Evolutionary conservation across 2,797 vertebrate genomes (phyloP).

Genomic region (Gorsachius magnificus): DNA sequence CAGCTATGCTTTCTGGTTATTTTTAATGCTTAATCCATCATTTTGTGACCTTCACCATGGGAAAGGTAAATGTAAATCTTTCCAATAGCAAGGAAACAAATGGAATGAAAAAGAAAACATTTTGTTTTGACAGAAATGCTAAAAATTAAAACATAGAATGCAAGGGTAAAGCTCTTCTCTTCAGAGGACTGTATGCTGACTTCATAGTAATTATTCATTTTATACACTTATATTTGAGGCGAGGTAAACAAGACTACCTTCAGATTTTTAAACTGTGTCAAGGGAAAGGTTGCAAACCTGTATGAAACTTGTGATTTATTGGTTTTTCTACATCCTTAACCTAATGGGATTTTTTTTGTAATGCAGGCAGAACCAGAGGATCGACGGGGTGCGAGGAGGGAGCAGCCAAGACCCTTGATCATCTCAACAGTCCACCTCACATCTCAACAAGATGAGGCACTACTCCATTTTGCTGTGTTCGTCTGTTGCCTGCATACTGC

Average conservation of each 20-base stretch:
- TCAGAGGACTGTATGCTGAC: neutral
- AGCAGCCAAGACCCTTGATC: neutral
- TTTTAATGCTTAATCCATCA: conserved; percentile 63
- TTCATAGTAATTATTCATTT: neutral
- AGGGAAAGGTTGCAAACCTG: neutral
- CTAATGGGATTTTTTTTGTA: neutral
- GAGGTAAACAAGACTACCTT: neutral
- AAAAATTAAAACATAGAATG: neutral
- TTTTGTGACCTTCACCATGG: conserved; percentile 52
- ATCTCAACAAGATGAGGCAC: neutral
- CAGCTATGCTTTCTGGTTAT: conserved; percentile 27
- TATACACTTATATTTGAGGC: neutral
- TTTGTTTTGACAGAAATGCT: conserved; percentile 17
- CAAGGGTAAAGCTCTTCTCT: neutral
- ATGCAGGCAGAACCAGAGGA: neutral
- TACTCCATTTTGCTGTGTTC: neutral
- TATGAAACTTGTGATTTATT: neutral
- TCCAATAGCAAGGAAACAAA: conserved; percentile 43
- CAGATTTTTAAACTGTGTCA: neutral
- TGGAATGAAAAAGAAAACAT: conserved; percentile 48
- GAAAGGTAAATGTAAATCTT: conserved; percentile 71
- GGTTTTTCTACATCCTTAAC: neutral
- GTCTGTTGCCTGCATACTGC: neutral
- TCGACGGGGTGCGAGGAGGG: rapidly evolving
- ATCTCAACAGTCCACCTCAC: neutral